Evolutionary conservation across 1,140 invertebrate genomes (phyloP).

Genomic region (Phymorhynchus buccinoides): DNA sequence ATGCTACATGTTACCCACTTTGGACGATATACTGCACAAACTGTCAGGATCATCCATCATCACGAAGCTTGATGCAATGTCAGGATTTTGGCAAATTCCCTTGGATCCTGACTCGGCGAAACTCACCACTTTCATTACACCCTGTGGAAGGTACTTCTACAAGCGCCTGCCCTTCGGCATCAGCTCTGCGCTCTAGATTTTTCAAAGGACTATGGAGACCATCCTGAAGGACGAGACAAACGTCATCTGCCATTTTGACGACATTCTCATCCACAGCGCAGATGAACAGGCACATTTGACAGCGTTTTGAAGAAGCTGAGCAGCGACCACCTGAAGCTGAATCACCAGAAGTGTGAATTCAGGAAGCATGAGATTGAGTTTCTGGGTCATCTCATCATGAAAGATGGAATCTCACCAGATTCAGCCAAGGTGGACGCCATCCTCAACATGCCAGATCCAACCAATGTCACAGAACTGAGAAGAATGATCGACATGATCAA

Average conservation of each 20-base stretch:
- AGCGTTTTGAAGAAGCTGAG: constrained; percentile 12
- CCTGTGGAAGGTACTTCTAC: constrained; percentile 54
- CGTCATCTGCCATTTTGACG: constrained; percentile 36
- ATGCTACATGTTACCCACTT: background rate
- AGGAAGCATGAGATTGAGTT: constrained; percentile 39
- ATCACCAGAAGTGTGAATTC: constrained; percentile 54
- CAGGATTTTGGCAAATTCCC: constrained; percentile 47
- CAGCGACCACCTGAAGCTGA: constrained; percentile 69
- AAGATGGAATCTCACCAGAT: constrained; percentile 50
- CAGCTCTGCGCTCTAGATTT: constrained; percentile 32
- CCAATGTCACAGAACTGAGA: background rate
- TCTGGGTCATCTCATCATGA: constrained; percentile 54
- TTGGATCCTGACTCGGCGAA: constrained; percentile 42
- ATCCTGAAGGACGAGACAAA: background rate
- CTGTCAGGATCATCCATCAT: constrained; percentile 33
- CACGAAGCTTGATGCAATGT: constrained; percentile 32
- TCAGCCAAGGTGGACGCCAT: constrained; percentile 29
- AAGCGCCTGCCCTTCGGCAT: constrained; percentile 75
- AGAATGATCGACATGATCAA: constrained; percentile 12
- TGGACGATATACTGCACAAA: constrained; percentile 23
- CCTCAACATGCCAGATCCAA: background rate
- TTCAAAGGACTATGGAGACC: constrained; percentile 19
- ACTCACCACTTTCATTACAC: constrained; percentile 68
- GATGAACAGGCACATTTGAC: background rate
- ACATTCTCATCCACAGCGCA: constrained; percentile 38